Conservation (phyloP, 2,113 vertebrate genomes). For the Platichthys stellatus region DNA sequence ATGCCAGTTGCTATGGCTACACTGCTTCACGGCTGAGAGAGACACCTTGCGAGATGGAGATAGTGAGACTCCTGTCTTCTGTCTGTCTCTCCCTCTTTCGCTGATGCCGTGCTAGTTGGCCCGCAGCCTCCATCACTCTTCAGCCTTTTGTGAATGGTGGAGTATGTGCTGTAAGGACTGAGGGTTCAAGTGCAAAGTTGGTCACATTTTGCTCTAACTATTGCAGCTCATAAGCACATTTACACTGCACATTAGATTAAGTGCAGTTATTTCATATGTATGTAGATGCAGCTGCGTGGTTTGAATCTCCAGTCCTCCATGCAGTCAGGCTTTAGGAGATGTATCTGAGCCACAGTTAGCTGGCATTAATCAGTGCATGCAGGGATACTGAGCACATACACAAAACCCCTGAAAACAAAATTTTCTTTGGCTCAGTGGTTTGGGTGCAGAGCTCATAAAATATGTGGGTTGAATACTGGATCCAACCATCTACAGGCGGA, state of each 20-base stretch:
- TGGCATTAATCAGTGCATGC: constrained; percentile 34
- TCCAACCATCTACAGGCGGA: constrained; percentile 64
- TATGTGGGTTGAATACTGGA: constrained; percentile 50
- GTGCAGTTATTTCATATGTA: too few relatives aligned
- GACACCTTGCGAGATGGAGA: constrained; percentile 64
- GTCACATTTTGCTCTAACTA: too few relatives aligned
- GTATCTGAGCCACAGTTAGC: constrained; percentile 40
- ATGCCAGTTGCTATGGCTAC: constrained; percentile 77
- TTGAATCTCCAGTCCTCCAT: constrained; percentile 24
- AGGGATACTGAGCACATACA: too few relatives aligned
- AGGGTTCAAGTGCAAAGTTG: constrained; percentile 2
- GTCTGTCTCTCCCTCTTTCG: constrained; percentile 29
- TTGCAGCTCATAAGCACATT: too few relatives aligned
- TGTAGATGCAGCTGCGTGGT: not conserved
- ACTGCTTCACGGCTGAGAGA: constrained; percentile 48
- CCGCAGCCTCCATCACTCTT: not conserved
- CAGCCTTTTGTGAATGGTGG: constrained; percentile 14
- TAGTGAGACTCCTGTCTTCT: constrained; percentile 50
- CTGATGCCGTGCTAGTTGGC: constrained; percentile 5
- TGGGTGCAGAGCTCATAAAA: constrained; percentile 4
- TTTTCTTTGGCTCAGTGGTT: constrained; percentile 47
- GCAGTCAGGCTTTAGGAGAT: constrained; percentile 34
- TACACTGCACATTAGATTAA: too few relatives aligned
- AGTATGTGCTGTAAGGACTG: not conserved
- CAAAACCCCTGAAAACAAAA: constrained; percentile 22